These are phyloP conservation scores for Hypomecis punctinalis DNA, from an alignment of 2,888 invertebrate species.

Conservation along the genomic window DNA sequence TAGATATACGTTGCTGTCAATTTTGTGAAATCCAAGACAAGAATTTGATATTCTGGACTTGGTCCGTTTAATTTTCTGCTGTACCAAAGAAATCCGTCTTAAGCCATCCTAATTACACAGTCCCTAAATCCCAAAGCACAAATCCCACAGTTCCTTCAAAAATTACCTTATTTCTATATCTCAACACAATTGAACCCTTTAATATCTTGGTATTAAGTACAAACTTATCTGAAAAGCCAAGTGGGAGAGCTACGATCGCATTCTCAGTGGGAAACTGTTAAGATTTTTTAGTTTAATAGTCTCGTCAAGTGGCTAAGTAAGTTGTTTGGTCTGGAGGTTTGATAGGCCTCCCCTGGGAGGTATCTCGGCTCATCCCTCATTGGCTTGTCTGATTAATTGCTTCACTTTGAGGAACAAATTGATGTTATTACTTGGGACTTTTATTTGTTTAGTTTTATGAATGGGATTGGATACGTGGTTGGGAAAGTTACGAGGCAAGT, in stretches of 20 bases:
- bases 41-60: too few relatives aligned
- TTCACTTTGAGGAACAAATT: conserved; percentile 22
- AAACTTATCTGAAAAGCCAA: neutral
- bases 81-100: too few relatives aligned
- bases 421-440: conserved; percentile 19
- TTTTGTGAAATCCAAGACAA: too few relatives aligned
- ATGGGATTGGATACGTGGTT: neutral
- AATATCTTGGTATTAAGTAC: conserved; percentile 29
- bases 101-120: too few relatives aligned
- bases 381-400: conserved; percentile 32
- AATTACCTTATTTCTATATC: conserved; percentile 14
- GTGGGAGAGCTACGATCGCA: neutral
- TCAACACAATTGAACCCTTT: conserved; percentile 37
- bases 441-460: conserved; percentile 10
- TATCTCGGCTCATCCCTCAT: conserved; percentile 28
- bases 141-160: conserved; percentile 26
- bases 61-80: too few relatives aligned
- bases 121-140: conserved; percentile 8
- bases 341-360: conserved; percentile 40
- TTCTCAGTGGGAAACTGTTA: neutral
- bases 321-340: conserved; percentile 19
- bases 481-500: neutral
- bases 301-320: neutral
- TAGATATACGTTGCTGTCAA: too few relatives aligned
- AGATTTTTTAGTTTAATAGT: neutral